Percentiles rank a stretch among this genome's conserved stretches.
These are phyloP conservation scores for Zeugodacus cucurbitae DNA, from an alignment of 1,140 invertebrate species.

Conservation along the genomic window DNA sequence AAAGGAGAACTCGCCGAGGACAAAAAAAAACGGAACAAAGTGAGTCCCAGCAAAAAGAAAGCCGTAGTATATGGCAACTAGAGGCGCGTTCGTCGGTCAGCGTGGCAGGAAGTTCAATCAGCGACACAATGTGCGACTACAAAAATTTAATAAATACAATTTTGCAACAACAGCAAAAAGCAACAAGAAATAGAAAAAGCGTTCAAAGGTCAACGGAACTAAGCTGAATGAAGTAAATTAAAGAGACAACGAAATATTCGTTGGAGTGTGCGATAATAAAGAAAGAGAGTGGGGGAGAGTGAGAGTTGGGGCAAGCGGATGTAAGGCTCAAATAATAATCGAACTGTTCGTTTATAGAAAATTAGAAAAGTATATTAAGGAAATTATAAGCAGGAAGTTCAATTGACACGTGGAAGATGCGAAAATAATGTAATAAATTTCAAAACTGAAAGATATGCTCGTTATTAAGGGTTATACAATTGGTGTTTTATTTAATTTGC, in stretches of 20 bases:
- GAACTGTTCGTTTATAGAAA: background rate
- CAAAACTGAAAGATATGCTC: background rate
- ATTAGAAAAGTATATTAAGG: background rate
- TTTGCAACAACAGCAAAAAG: background rate
- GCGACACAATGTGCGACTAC: background rate
- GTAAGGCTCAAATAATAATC: background rate
- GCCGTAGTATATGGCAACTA: background rate
- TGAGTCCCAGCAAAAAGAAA: background rate
- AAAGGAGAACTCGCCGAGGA: background rate
- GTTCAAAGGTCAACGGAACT: background rate
- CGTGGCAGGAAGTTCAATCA: constrained; percentile 31
- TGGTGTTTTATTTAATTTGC: too few species aligned
- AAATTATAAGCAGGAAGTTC: background rate
- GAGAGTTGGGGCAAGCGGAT: background rate
- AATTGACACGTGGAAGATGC: background rate
- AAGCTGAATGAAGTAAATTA: constrained; percentile 20
- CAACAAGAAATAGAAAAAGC: background rate
- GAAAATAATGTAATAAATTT: background rate
- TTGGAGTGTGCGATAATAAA: background rate
- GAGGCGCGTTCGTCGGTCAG: background rate
- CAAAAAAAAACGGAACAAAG: background rate
- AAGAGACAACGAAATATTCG: background rate
- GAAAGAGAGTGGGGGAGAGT: background rate
- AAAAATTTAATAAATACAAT: constrained; percentile 26
- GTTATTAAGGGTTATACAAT: too few species aligned